Evolutionary conservation across 2,888 invertebrate genomes (phyloP), one percentile per base, ranked within the genome.

Genomic region (Seira musarum): DNA sequence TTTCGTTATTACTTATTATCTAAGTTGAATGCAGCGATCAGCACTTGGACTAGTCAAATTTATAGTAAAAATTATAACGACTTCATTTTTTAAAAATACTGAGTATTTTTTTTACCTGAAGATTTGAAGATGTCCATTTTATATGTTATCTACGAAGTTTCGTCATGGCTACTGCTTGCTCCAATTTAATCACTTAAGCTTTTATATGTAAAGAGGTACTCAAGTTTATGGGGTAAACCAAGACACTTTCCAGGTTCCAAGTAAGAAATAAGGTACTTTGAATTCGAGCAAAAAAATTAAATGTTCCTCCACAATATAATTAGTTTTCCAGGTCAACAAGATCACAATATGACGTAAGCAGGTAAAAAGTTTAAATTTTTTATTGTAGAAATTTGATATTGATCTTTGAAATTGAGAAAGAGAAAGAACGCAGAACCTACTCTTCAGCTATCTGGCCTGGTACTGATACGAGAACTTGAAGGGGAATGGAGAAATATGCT

Each of bases 391-490:
- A 8, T 30, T 8, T 30, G 30, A 30, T 30, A 30, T 8, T 30
- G 30, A 30, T 30, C 30, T 30, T 30, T 30, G 2, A 8, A 5
- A 30, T 30, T 30, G 3, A 30, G 30, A 30, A 30, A 30, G 2
- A n/a, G 60, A 35, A 22, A 30, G 46, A 57, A 22, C 64, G 40
- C 40, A 60, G 63, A 76, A 64, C 77, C 65, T 65, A 64, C 69
- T 70, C 77, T 57, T 63, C 61, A 68, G 72, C 65, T 68, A 46
- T 24, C 79, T 68, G 24, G 60, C 72, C 30, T 79, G 67, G 68
- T 79, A 73, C 72, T 73, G 64, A 73, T 49, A 35, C 53, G 61
- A 53, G 8, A 57, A 66, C 49, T 67, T 30, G 66, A 61, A 78
- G 49, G 24, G 35, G 64, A 68, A 22, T 6, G 53, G 49, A 64